Conservation (phyloP, 2,113 vertebrate genomes). For the Chloropsis cyanopogon region DNA sequence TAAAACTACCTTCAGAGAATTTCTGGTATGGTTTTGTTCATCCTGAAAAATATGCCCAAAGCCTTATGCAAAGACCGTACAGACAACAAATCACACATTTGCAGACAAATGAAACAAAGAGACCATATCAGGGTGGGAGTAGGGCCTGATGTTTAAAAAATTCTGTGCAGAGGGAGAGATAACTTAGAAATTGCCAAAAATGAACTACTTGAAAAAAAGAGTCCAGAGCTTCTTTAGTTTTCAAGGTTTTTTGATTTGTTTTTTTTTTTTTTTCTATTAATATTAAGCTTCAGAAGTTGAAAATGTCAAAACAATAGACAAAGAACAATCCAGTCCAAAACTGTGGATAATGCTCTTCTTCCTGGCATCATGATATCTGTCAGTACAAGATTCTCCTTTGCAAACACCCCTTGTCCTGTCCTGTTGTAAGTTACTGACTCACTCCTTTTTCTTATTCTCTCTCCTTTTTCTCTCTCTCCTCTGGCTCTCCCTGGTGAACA, state of each 20-base stretch:
- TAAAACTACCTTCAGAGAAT: neutral
- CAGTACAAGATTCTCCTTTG: neutral
- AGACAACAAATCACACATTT: neutral
- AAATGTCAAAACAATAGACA: neutral
- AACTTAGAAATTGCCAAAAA: neutral
- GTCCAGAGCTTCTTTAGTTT: neutral
- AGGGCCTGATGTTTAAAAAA: neutral
- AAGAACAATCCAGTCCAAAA: neutral
- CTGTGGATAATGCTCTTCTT: neutral
- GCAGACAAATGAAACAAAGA: neutral
- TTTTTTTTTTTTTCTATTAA: neutral
- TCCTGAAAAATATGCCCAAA: neutral
- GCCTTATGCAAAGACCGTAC: neutral
- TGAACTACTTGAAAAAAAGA: neutral
- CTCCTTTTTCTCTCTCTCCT: neutral
- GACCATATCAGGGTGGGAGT: neutral
- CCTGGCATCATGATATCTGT: neutral
- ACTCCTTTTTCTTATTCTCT: neutral
- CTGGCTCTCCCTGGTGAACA: conserved; percentile 12
- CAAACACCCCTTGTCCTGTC: neutral
- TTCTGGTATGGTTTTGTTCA: neutral
- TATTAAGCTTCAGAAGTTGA: neutral
- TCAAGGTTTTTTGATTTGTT: neutral
- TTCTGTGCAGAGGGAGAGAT: neutral
- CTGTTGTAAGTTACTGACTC: neutral